Evolutionary conservation across 1,140 invertebrate species (phyloP), one percentile per base, ranked within the genome.

Genomic region (Pachyrhynchus sulphureomaculatus): DNA sequence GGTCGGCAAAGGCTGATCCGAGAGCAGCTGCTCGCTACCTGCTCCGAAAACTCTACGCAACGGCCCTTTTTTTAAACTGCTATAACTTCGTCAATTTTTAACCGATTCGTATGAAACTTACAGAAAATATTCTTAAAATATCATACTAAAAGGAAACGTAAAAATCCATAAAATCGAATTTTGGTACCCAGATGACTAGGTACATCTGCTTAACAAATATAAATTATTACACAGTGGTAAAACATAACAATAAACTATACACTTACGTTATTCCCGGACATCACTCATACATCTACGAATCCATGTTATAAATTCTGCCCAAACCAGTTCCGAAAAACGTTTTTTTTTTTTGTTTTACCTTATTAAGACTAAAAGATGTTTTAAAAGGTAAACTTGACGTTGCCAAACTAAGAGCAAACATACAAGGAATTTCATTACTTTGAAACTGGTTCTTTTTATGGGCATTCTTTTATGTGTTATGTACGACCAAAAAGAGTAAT

Each of bases 401-500:
- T 42, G 21, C 39, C 39, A 42, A 42, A 42, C 18, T 42, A 21
- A 42, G 39, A 42, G 21, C 15, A 12, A 18, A 18, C 17, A 42
- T 42, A 42, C 18, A 10, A 42, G 39, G 39, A 42, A 42, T 42
- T 42, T 42, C 15, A 42, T 42, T 42, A 42, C 39, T 42, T 42
- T 18, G 21, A 42, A 42, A 15, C 21, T 15, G 39, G 18, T 42
- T 18, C 21, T 42, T 37, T 42, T 42, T 42, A 42, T 42, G 18
- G 18, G 17, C 15, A 42, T 42, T 42, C 39, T 42, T 42, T 20
- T 42, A 42, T 12, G 39, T 42, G 39, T 42, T 20, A 42, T 20
- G 15, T 42, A 20, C 39, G 15, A 20, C 39, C 18, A 42, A 21
- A 42, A 42, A 42, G 9, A 21, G 39, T 42, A 42, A 42, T 42